phyloP scores from a whole-genome alignment of 2,113 vertebrate genomes.

The Sprattus sprattus region DNA sequence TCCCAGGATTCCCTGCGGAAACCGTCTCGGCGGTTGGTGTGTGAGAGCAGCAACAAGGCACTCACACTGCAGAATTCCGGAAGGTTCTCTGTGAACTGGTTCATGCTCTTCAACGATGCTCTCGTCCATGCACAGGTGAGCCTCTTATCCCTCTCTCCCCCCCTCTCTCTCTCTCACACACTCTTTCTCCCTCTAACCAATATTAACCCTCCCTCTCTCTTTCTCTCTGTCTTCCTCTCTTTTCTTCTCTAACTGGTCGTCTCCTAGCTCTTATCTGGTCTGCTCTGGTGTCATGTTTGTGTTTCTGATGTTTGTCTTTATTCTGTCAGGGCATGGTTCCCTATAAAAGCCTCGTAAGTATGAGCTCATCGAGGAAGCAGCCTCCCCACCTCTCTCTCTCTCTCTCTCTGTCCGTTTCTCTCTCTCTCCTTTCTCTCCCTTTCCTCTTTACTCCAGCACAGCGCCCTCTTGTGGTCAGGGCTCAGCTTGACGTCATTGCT shows the following conservation, averaged over 20 bases:
- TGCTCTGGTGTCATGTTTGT: slow-evolving; percentile 54
- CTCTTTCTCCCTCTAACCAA: background rate
- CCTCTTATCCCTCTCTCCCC: background rate
- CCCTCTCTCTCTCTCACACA: background rate
- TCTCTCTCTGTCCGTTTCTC: background rate
- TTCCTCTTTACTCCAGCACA: slow-evolving; percentile 21
- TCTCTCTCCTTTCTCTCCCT: background rate
- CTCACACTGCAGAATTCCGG: slow-evolving; percentile 91
- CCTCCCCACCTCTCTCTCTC: background rate
- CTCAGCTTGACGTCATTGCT: slow-evolving; percentile 45
- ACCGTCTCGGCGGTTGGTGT: slow-evolving; percentile 87
- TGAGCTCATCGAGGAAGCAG: slow-evolving; percentile 30
- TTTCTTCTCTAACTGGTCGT: background rate
- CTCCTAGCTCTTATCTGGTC: slow-evolving; percentile 28
- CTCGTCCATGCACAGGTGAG: slow-evolving; percentile 95
- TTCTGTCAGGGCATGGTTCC: slow-evolving; percentile 77
- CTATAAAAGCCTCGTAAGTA: slow-evolving; percentile 77
- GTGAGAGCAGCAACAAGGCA: slow-evolving; percentile 93
- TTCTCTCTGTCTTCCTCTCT: background rate
- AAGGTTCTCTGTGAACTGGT: slow-evolving; percentile 98
- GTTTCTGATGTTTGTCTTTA: slow-evolving; percentile 67
- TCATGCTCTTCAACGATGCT: slow-evolving; percentile 96
- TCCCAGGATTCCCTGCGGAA: slow-evolving; percentile 89
- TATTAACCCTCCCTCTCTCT: slow-evolving; percentile 13
- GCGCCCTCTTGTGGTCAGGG: slow-evolving; percentile 43